Conservation (phyloP, 1,140 invertebrate species). For the Drosophila ironensis region DNA sequence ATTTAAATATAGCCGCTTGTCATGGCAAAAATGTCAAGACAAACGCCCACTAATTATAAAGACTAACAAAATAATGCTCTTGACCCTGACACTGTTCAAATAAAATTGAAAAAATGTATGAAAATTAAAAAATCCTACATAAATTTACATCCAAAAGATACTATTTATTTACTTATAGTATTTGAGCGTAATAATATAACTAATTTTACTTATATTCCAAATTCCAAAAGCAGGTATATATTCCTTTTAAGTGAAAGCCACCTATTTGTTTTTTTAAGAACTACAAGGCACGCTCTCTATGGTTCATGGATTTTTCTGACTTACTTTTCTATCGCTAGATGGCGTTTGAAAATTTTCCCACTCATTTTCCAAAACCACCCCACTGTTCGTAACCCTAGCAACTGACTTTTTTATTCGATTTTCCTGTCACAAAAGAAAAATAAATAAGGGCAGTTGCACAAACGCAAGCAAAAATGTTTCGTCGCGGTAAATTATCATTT, state of each 20-base stretch:
- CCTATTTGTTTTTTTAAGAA: slow-evolving; percentile 3
- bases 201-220: too few species aligned
- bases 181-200: too few species aligned
- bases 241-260: not conserved
- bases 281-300: too few species aligned
- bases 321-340: too few species aligned
- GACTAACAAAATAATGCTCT: slow-evolving; percentile 25
- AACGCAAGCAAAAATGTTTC: slow-evolving; percentile 59
- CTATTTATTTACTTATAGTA: too few species aligned
- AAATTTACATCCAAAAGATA: too few species aligned
- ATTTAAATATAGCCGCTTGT: slow-evolving; percentile 49
- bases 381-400: slow-evolving; percentile 39
- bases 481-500: slow-evolving; percentile 71
- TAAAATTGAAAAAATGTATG: not conserved
- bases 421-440: slow-evolving; percentile 10
- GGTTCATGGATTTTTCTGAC: too few species aligned
- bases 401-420: slow-evolving; percentile 48
- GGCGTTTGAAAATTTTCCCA: not conserved
- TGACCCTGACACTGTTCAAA: slow-evolving; percentile 56
- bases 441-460: not conserved
- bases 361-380: slow-evolving; percentile 3
- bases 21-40: too few species aligned
- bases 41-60: not conserved
- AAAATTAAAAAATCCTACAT: not conserved
- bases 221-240: not conserved